Percentiles rank a stretch among this genome's conserved stretches.
phyloP scores from a whole-genome alignment of 92 coral and sea anemone genomes.

The Pocillopora grandis region DNA sequence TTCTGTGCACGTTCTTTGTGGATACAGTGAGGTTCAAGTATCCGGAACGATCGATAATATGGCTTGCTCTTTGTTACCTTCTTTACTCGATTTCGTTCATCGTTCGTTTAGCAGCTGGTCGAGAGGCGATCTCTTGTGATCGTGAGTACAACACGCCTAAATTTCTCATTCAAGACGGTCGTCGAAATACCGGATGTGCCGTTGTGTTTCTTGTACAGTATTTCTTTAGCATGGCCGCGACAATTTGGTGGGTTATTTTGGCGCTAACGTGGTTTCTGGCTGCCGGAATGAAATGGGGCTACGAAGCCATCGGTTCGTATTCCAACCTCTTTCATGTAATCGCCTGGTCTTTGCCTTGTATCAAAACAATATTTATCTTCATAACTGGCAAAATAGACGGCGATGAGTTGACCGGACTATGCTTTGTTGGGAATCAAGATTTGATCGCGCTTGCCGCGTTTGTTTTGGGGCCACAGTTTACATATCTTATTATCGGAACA shows the following conservation, averaged over 20 bases:
- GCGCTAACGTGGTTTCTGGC: conserved; percentile 98
- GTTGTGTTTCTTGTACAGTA: conserved; percentile 89
- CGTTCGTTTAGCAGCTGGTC: conserved; percentile 84
- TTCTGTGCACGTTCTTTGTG: conserved; percentile 81
- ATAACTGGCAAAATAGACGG: conserved; percentile 97
- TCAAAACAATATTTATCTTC: conserved; percentile 90
- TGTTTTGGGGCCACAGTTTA: conserved; percentile 99
- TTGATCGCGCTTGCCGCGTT: conserved; percentile 97
- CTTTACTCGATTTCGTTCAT: conserved; percentile 88
- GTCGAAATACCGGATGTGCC: conserved; percentile 95
- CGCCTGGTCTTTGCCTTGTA: conserved; percentile 92
- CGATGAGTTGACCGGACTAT: conserved; percentile 95
- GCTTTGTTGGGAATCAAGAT: conserved; percentile 98
- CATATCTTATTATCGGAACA: conserved; percentile 96
- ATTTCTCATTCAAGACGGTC: conserved; percentile 90
- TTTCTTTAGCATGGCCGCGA: conserved; percentile 98
- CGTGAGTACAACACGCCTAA: conserved; percentile 63
- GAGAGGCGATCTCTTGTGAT: conserved; percentile 88
- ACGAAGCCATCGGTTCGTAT: conserved; percentile 91
- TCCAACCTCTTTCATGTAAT: conserved; percentile 93
- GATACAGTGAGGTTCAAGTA: conserved; percentile 88
- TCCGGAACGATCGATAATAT: conserved; percentile 90
- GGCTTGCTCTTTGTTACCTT: conserved; percentile 90
- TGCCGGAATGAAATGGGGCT: conserved; percentile 98
- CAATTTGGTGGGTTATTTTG: conserved; percentile 97